These are phyloP conservation scores for Panonychus citri DNA, from an alignment of 1,140 invertebrate species.

Conservation along the genomic window DNA sequence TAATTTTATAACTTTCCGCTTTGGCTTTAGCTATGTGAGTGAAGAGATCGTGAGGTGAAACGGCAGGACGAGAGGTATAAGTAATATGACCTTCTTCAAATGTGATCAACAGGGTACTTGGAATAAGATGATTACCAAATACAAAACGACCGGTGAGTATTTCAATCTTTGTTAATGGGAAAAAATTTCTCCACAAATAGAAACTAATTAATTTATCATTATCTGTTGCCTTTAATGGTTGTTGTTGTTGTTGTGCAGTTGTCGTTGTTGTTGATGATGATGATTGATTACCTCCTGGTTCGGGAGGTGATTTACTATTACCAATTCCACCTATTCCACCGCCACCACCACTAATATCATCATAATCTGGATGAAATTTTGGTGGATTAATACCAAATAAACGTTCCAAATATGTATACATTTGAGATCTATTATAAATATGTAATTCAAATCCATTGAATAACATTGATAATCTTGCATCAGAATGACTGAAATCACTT, in stretches of 20 bases:
- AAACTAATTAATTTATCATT: conserved; percentile 3
- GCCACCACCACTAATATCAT: neutral
- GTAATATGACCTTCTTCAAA: conserved; percentile 84
- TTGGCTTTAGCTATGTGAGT: conserved; percentile 90
- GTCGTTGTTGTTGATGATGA: neutral
- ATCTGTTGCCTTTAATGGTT: neutral
- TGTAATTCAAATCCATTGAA: conserved; percentile 89
- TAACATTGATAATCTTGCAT: conserved; percentile 73
- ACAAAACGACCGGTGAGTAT: conserved; percentile 68
- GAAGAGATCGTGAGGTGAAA: conserved; percentile 70
- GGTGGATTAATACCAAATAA: conserved; percentile 35
- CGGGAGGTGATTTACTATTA: neutral
- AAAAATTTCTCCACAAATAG: conserved; percentile 72
- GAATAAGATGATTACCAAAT: conserved; percentile 85
- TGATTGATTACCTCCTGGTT: neutral
- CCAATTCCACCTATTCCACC: too few species aligned
- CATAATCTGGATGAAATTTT: neutral
- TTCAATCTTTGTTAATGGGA: conserved; percentile 88
- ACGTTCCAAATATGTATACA: conserved; percentile 70
- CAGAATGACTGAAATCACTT: conserved; percentile 79
- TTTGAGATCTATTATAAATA: conserved; percentile 71
- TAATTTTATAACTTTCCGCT: conserved; percentile 80
- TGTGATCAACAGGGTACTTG: conserved; percentile 71
- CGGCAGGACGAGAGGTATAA: conserved; percentile 82
- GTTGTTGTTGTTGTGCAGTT: neutral